phyloP scores from a whole-genome alignment of 2,888 invertebrate genomes.

The Latrodectus hesperus region DNA sequence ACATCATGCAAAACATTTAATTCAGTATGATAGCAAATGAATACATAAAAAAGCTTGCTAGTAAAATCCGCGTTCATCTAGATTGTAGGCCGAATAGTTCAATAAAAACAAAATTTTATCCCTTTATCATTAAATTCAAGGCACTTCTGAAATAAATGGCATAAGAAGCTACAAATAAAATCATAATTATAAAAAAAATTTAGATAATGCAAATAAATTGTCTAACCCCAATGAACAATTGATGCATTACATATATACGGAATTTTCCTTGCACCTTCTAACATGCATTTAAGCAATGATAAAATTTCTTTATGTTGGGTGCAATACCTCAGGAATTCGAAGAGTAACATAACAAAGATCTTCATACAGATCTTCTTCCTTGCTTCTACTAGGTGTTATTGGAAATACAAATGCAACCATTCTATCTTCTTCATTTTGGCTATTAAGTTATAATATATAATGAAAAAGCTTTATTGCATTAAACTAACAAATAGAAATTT shows the following conservation, averaged over 20 bases:
- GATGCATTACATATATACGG: constrained; percentile 2
- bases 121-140: too few relatives aligned
- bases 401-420: constrained; percentile 70
- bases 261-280: neutral
- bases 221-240: too few relatives aligned
- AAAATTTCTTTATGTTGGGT: neutral
- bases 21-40: neutral
- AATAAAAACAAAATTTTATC: too few relatives aligned
- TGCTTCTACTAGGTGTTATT: constrained; percentile 70
- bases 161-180: too few relatives aligned
- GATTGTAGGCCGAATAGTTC: too few relatives aligned
- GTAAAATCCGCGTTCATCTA: neutral
- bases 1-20: constrained; percentile 18
- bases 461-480: neutral
- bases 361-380: constrained; percentile 89
- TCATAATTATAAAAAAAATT: too few relatives aligned
- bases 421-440: constrained; percentile 69
- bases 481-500: constrained; percentile 6
- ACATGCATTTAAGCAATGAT: constrained; percentile 24
- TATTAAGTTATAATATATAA: constrained; percentile 25
- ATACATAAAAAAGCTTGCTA: constrained; percentile 3
- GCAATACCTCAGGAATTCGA: constrained; percentile 71
- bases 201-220: too few relatives aligned
- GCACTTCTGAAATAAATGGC: too few relatives aligned
- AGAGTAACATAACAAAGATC: constrained; percentile 89